These are phyloP conservation scores for Amphipoea lucens DNA, from an alignment of 2,888 invertebrate genomes.

Conservation along the genomic window DNA sequence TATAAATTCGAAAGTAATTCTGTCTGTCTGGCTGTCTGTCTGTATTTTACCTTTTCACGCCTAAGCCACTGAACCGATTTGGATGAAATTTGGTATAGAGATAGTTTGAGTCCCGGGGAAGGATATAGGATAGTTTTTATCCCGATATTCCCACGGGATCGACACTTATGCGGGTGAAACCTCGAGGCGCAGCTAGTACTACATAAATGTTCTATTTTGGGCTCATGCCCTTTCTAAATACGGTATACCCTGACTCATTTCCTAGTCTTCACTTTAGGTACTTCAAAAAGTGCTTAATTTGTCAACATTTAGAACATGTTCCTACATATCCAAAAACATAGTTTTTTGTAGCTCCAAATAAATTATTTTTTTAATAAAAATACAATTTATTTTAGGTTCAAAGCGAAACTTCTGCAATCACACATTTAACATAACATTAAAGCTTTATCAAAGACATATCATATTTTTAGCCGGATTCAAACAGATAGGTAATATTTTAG, in stretches of 20 bases:
- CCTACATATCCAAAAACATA: not conserved
- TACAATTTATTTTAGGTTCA: conserved; percentile 46
- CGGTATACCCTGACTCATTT: not conserved
- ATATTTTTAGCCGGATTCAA: conserved; percentile 32
- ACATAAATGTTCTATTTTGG: not conserved
- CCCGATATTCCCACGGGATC: too few relatives aligned
- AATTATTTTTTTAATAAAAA: conserved; percentile 18
- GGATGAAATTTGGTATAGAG: too few relatives aligned
- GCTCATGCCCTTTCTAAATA: not conserved
- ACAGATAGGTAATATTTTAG: conserved; percentile 30
- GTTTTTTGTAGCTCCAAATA: not conserved
- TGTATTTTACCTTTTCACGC: too few relatives aligned
- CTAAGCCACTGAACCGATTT: too few relatives aligned
- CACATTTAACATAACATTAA: conserved; percentile 38
- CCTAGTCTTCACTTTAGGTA: not conserved
- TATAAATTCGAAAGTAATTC: too few relatives aligned
- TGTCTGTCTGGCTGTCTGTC: too few relatives aligned
- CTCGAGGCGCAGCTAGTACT: too few relatives aligned
- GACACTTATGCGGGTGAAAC: too few relatives aligned
- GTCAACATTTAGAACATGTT: conserved; percentile 22
- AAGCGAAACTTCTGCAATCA: conserved; percentile 36
- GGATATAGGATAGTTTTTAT: too few relatives aligned
- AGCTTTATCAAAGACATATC: conserved; percentile 46
- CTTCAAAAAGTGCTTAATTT: not conserved
- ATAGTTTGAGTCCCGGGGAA: too few relatives aligned